Percentiles rank a stretch among this genome's conserved stretches.
Evolutionary conservation across 1,140 invertebrate species (phyloP).

Genomic region (Lineus longissimus): DNA sequence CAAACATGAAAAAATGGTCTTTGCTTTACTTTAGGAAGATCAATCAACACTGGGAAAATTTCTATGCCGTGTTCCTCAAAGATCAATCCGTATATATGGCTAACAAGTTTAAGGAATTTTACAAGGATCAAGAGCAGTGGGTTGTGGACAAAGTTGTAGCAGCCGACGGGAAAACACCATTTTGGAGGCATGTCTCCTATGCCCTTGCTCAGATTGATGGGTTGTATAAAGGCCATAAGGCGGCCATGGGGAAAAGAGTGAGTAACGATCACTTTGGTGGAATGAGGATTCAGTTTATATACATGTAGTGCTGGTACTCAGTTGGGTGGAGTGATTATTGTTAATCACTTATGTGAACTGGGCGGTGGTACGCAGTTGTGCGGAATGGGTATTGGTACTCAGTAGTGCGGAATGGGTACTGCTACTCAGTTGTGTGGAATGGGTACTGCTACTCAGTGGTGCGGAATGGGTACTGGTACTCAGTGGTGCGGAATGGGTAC

Average conservation of each 20-base stretch:
- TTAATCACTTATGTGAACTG: neutral
- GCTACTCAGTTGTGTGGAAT: too few relatives aligned
- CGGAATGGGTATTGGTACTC: neutral
- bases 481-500: too few relatives aligned
- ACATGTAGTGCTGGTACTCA: too few relatives aligned
- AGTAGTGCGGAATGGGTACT: slow-evolving; percentile 23
- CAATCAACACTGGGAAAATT: slow-evolving; percentile 36
- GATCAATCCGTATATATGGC: neutral
- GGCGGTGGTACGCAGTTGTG: neutral
- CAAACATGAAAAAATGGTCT: neutral
- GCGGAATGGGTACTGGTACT: too few relatives aligned
- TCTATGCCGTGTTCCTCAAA: slow-evolving; percentile 27
- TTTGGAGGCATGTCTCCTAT: slow-evolving; percentile 39
- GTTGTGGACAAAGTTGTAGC: slow-evolving; percentile 26
- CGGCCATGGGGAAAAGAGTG: too few relatives aligned
- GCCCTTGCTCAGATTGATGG: slow-evolving; percentile 39
- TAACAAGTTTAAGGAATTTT: slow-evolving; percentile 19
- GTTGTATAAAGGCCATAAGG: slow-evolving; percentile 34
- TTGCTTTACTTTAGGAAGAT: slow-evolving; percentile 31
- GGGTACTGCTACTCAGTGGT: too few relatives aligned
- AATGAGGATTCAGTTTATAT: neutral
- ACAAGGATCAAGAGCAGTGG: slow-evolving; percentile 33
- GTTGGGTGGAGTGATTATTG: neutral
- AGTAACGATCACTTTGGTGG: too few relatives aligned
- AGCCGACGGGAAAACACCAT: slow-evolving; percentile 26